A percentile compares a stretch with the other conserved stretches of the same genome.
These are phyloP conservation scores for Nineta flava DNA, from an alignment of 2,888 invertebrate species.

Conservation along the genomic window DNA sequence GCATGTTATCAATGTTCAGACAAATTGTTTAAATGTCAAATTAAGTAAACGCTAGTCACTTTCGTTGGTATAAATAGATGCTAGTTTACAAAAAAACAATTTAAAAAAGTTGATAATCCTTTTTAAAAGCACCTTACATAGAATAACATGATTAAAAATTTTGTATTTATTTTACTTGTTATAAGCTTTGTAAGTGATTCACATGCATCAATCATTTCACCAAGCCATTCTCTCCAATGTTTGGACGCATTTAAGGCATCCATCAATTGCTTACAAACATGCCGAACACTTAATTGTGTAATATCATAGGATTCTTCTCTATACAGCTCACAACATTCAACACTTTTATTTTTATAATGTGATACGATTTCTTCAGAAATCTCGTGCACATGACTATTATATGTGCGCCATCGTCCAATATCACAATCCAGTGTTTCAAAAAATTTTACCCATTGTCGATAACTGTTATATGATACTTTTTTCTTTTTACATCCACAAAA, in stretches of 20 bases:
- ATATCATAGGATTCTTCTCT: slow-evolving; percentile 22
- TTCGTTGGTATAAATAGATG: too few relatives aligned
- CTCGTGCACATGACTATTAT: slow-evolving; percentile 22
- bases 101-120: too few relatives aligned
- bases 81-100: too few relatives aligned
- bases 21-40: too few relatives aligned
- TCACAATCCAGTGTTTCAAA: slow-evolving; percentile 20
- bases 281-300: slow-evolving; percentile 21
- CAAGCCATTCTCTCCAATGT: slow-evolving; percentile 23
- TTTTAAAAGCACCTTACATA: too few relatives aligned
- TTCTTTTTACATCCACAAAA: too few relatives aligned
- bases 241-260: slow-evolving; percentile 22
- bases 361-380: slow-evolving; percentile 20
- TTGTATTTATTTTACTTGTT: too few relatives aligned
- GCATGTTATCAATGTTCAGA: too few relatives aligned
- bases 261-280: slow-evolving; percentile 21
- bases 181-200: too few relatives aligned
- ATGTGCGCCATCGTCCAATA: slow-evolving; percentile 21
- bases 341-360: slow-evolving; percentile 19
- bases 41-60: too few relatives aligned
- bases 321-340: slow-evolving; percentile 24
- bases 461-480: background rate
- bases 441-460: slow-evolving; percentile 18
- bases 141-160: too few relatives aligned
- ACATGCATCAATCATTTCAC: slow-evolving; percentile 19